Conservation (phyloP, 2,113 vertebrate species). For the Coptodon rendalli region DNA sequence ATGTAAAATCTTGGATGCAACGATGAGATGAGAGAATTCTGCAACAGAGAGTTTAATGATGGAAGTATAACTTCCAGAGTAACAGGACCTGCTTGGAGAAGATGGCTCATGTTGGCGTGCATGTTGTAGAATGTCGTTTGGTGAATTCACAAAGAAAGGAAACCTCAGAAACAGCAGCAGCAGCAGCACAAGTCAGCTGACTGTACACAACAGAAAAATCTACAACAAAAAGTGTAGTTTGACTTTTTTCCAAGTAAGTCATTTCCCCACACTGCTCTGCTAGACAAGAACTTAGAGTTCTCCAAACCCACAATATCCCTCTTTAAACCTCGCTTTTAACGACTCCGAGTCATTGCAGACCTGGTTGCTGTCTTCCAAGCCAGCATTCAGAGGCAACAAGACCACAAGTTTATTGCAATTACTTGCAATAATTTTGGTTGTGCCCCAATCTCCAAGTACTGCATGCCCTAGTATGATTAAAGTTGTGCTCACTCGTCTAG, state of each 20-base stretch:
- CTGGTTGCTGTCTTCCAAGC: neutral
- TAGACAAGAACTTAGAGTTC: neutral
- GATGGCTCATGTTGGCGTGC: accelerated
- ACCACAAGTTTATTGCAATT: accelerated
- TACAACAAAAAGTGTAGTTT: neutral
- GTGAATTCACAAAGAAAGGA: neutral
- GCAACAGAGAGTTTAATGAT: neutral
- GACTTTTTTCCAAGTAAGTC: neutral
- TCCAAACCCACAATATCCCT: neutral
- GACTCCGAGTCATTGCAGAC: neutral
- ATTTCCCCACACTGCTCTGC: neutral
- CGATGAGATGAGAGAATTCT: neutral
- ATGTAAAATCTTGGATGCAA: neutral
- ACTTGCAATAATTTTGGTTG: neutral
- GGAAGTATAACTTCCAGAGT: neutral
- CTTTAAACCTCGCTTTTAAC: neutral
- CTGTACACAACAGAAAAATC: neutral
- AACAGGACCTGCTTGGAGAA: neutral
- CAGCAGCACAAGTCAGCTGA: neutral
- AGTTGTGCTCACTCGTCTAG: neutral
- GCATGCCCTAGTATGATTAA: accelerated
- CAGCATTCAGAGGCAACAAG: neutral
- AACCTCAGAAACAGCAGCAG: neutral
- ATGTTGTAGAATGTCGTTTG: neutral
- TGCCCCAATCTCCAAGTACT: neutral